Evolutionary conservation across 2,888 invertebrate species (phyloP).

Genomic region (Ernsta delagoae): DNA sequence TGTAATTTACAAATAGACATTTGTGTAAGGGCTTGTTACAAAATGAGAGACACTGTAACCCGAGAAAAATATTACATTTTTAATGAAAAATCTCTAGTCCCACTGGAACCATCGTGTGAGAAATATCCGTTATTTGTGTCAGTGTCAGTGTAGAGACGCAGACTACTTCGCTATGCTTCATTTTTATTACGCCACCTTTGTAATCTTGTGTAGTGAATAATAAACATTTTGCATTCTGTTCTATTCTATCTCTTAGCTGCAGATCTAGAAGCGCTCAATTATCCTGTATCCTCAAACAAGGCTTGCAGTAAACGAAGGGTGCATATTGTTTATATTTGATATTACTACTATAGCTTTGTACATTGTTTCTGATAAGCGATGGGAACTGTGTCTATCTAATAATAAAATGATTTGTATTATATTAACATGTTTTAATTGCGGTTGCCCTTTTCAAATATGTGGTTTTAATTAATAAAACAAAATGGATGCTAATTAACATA

Average conservation of each 20-base stretch:
- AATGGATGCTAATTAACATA: conserved; percentile 77
- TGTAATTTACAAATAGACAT: conserved; percentile 83
- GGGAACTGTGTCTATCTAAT: conserved; percentile 90
- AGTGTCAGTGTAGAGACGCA: conserved; percentile 50
- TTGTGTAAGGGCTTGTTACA: conserved; percentile 87
- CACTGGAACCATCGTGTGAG: conserved; percentile 85
- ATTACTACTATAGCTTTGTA: conserved; percentile 88
- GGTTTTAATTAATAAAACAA: conserved; percentile 47
- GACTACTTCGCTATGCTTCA: conserved; percentile 76
- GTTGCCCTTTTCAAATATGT: conserved; percentile 33
- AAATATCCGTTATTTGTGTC: conserved; percentile 58
- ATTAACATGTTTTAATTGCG: conserved; percentile 56
- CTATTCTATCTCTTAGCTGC: conserved; percentile 77
- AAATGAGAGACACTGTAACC: conserved; percentile 87
- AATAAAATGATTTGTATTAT: conserved; percentile 90
- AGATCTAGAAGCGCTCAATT: conserved; percentile 84
- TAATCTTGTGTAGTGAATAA: conserved; percentile 79
- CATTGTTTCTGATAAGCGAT: conserved; percentile 89
- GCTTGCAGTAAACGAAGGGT: conserved; percentile 85
- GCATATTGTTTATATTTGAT: conserved; percentile 86
- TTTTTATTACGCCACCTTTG: conserved; percentile 77
- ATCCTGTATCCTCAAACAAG: conserved; percentile 82
- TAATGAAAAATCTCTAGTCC: conserved; percentile 89
- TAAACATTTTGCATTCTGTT: conserved; percentile 82
- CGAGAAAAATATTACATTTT: conserved; percentile 83